Conservation (phyloP, 2,888 invertebrate species). For the Eubasilissa splendida region DNA sequence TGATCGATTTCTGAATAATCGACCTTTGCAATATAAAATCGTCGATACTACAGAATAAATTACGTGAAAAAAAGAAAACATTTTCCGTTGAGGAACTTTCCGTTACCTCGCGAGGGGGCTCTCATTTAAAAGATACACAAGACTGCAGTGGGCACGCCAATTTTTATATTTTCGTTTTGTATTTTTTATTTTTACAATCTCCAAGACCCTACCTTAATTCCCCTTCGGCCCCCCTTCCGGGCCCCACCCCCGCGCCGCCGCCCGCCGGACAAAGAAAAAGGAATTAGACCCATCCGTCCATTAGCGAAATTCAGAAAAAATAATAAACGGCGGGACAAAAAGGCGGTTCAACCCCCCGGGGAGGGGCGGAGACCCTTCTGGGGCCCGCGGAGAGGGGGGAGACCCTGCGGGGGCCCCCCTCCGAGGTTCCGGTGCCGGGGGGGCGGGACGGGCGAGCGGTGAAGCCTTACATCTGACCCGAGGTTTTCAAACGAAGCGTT, state of each 20-base stretch:
- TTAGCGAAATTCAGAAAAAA: conserved; percentile 59
- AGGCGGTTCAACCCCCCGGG: conserved; percentile 47
- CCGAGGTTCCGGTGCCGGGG: conserved; percentile 7
- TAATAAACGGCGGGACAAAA: conserved; percentile 58
- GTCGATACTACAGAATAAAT: too few species aligned
- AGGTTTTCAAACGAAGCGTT: conserved; percentile 24
- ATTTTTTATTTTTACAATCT: conserved; percentile 30
- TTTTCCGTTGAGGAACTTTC: too few species aligned
- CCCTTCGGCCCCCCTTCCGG: background rate
- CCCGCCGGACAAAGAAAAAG: conserved; percentile 46
- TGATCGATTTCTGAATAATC: too few species aligned
- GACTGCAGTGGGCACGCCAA: background rate
- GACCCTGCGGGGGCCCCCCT: background rate
- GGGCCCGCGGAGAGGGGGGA: background rate
- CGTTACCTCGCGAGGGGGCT: too few species aligned
- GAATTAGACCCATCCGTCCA: conserved; percentile 57
- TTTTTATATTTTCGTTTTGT: conserved; percentile 20
- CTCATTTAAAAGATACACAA: too few species aligned
- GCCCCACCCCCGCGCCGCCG: background rate
- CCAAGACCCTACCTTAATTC: conserved; percentile 26
- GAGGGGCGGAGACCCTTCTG: background rate
- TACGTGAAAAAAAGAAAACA: background rate
- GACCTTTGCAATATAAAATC: too few species aligned
- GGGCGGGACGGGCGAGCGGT: conserved; percentile 33
- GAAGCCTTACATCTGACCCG: conserved; percentile 46